Evolutionary conservation across 2,797 vertebrate species (phyloP), one percentile per base, ranked within the genome.

Genomic region (Neostethus bicornis): DNA sequence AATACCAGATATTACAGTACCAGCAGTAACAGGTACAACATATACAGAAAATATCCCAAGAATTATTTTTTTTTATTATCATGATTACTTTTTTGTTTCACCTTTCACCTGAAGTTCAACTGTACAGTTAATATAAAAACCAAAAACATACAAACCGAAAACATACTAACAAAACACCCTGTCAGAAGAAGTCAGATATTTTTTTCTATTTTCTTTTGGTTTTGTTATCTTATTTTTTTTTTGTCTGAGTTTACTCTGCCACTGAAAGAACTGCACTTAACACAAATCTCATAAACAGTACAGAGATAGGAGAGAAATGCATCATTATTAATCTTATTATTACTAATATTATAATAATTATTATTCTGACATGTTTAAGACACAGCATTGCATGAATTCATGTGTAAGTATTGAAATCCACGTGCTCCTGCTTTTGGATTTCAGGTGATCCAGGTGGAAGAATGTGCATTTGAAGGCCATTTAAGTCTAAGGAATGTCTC

Each of bases 1-100:
- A 91, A 81, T 87, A 91, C 82, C 83, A 87, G 89, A 86, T 87
- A 60, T 23, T 60, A 89, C 89, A 84, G 85, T 89, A 90, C 90
- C 91, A 90, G 91, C 89, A 90, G 80, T 86, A 90, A 92, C 92
- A 91, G 90, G 91, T 92, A 93, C 88, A 89, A 93, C 84, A 91
- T 89, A 91, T 79, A 92, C 80, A 87, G 81, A 90, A 91, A 89
- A 87, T 81, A 88, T 81, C 71, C 70, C 67, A 83, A 73, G 60
- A 84, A 80, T 73, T 72, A 47, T 61, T 61, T 37, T 49, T 68
- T 65, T 77, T 80, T 77, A 26, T 6, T 26, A 26, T 3, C 31
- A 14, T 14, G 6, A 35, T 35, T 16, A 3, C n/a, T 35, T 16
- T 1, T 11, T 35, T 75, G 58, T 83, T 82, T 83, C 66, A 81